These are phyloP conservation scores for Temnothorax curvispinosus DNA, from an alignment of 1,140 invertebrate species.

Conservation along the genomic window DNA sequence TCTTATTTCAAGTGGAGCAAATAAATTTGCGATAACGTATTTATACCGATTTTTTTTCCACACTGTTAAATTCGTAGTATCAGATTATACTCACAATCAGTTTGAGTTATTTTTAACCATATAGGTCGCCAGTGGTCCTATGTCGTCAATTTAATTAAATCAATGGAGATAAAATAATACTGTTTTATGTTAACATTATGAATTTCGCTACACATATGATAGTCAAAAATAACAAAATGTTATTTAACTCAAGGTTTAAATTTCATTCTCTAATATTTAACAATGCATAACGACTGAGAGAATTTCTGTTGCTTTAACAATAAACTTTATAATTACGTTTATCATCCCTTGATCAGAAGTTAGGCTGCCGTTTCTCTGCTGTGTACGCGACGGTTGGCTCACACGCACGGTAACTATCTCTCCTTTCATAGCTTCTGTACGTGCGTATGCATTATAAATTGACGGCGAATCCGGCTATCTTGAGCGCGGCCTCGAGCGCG, in stretches of 20 bases:
- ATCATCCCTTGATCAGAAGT: conserved; percentile 9
- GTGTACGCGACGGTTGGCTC: not conserved
- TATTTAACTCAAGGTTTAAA: too few relatives aligned
- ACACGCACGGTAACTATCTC: conserved; percentile 37
- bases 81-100: too few relatives aligned
- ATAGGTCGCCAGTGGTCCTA: too few relatives aligned
- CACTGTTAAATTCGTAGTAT: too few relatives aligned
- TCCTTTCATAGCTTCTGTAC: conserved; percentile 44
- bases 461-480: conserved; percentile 37
- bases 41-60: conserved; percentile 7
- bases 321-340: conserved; percentile 50
- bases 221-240: too few relatives aligned
- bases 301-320: conserved; percentile 25
- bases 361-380: not conserved
- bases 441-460: conserved; percentile 59
- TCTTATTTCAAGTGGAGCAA: not conserved
- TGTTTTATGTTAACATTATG: too few relatives aligned
- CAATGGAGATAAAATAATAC: too few relatives aligned
- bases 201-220: too few relatives aligned
- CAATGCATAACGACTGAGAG: not conserved
- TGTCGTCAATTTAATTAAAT: too few relatives aligned
- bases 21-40: conserved; percentile 11
- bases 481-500: not conserved
- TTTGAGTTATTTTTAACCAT: too few relatives aligned
- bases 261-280: too few relatives aligned